Evolutionary conservation across 2,113 vertebrate genomes (phyloP).

Genomic region (Panthera tigris): DNA sequence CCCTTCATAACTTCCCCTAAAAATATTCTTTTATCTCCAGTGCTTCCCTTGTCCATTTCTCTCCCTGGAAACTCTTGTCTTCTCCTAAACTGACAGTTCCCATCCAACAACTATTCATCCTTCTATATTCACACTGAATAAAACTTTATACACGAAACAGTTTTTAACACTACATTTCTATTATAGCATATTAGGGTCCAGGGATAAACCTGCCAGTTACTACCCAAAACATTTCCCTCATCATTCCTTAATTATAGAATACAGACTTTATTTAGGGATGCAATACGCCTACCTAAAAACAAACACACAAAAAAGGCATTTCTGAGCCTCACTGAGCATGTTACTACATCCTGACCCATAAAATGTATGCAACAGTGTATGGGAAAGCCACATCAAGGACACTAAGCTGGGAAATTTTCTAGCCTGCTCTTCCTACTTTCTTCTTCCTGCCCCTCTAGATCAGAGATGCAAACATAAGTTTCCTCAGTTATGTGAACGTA

Average conservation of each 20-base stretch:
- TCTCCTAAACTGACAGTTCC: neutral
- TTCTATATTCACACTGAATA: neutral
- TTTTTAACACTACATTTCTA: neutral
- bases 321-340: neutral
- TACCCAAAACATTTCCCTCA: neutral
- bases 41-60: neutral
- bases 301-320: neutral
- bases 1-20: neutral
- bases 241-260: slow-evolving; percentile 12
- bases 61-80: neutral
- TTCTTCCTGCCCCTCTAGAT: neutral
- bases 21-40: neutral
- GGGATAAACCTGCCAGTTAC: neutral
- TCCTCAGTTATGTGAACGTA: neutral
- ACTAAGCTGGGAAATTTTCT: neutral
- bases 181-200: neutral
- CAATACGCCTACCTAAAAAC: neutral
- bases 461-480: neutral
- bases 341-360: neutral
- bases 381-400: neutral
- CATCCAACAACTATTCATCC: neutral
- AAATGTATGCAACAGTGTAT: no score
- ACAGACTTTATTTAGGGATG: neutral
- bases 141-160: neutral
- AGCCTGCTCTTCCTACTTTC: neutral